These are phyloP conservation scores for Microctenopoma stevenorrisi DNA, from an alignment of 2,797 vertebrate genomes.

Conservation along the genomic window DNA sequence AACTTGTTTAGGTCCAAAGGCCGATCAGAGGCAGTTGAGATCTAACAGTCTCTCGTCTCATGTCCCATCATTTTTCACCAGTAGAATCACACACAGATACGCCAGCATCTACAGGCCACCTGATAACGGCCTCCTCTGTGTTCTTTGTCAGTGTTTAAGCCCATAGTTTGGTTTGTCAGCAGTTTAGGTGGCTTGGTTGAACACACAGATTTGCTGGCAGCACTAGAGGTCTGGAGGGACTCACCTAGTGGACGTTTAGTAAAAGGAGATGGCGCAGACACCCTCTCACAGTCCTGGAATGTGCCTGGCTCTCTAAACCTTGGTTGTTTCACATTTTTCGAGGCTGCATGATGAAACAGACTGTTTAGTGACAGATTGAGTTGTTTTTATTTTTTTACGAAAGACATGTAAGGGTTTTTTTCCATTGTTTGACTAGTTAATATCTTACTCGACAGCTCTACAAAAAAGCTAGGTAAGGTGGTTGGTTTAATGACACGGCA, in stretches of 20 bases:
- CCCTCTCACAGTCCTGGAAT: conserved; percentile 78
- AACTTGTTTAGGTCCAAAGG: conserved; percentile 57
- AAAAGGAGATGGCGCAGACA: conserved; percentile 71
- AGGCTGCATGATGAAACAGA: conserved; percentile 38
- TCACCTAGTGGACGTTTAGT: conserved; percentile 64
- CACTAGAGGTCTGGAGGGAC: conserved; percentile 62
- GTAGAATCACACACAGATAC: conserved; percentile 39
- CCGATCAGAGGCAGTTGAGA: conserved; percentile 41
- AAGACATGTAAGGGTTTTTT: conserved; percentile 52
- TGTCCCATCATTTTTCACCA: conserved; percentile 2
- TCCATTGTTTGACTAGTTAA: conserved; percentile 47
- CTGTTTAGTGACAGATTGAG: conserved; percentile 2
- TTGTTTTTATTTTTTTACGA: conserved; percentile 37
- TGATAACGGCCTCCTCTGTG: conserved; percentile 35
- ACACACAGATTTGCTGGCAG: conserved; percentile 47
- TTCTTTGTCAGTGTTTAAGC: conserved; percentile 54
- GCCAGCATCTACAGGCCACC: conserved; percentile 14
- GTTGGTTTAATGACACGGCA: conserved; percentile 76
- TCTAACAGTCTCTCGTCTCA: conserved; percentile 41
- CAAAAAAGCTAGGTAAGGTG: conserved; percentile 60
- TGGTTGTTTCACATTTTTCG: conserved; percentile 35
- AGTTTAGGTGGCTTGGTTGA: conserved; percentile 50
- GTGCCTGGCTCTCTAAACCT: conserved; percentile 56
- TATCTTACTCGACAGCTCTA: conserved; percentile 53
- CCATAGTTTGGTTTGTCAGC: conserved; percentile 47